These are phyloP conservation scores for Gallinago undulata DNA, from an alignment of 2,113 vertebrate species.

Conservation along the genomic window DNA sequence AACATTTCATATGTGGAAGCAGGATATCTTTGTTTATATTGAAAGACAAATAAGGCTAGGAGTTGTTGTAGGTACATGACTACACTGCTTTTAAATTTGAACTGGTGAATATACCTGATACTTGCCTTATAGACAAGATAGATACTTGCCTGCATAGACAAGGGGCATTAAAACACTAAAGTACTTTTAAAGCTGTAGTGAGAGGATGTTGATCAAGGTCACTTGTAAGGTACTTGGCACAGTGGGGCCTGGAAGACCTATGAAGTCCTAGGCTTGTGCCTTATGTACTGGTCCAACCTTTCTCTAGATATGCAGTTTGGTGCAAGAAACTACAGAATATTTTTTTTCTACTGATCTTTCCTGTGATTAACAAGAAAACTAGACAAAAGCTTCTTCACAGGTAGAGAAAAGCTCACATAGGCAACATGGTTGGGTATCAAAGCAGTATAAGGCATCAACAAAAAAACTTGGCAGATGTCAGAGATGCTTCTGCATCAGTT, in stretches of 20 bases:
- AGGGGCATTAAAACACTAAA: neutral
- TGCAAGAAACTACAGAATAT: neutral
- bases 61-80: neutral
- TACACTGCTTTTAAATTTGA: neutral
- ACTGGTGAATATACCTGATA: neutral
- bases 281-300: neutral
- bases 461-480: neutral
- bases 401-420: neutral
- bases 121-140: neutral
- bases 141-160: neutral
- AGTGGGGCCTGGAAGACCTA: neutral
- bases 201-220: neutral
- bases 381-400: neutral
- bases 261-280: neutral
- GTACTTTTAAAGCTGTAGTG: neutral
- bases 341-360: neutral
- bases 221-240: neutral
- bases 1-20: neutral
- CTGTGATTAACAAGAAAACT: neutral
- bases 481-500: neutral
- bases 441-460: neutral
- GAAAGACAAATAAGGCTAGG: neutral
- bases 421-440: neutral
- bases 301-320: neutral
- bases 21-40: neutral